Percentiles rank a stretch among this genome's conserved stretches.
These are phyloP conservation scores for Leptoclinus maculatus DNA, from an alignment of 2,797 vertebrate genomes.

Conservation along the genomic window DNA sequence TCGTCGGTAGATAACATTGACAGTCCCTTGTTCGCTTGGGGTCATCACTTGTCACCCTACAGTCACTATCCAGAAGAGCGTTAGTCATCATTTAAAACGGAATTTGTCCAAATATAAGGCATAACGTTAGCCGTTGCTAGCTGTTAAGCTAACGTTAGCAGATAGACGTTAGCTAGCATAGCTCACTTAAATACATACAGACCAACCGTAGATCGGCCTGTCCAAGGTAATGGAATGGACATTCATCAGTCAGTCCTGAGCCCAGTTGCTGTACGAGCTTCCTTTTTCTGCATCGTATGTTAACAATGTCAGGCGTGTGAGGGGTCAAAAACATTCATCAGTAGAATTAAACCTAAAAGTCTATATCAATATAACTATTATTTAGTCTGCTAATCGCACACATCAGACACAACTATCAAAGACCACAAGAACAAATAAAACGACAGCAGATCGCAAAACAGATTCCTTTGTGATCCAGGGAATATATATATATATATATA, in stretches of 20 bases:
- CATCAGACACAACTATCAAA: background rate
- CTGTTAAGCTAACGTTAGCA: background rate
- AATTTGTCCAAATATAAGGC: background rate
- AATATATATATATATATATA: background rate
- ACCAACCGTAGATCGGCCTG: background rate
- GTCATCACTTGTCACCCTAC: background rate
- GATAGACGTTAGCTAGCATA: background rate
- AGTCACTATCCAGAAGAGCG: rapidly evolving
- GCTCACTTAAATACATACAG: background rate
- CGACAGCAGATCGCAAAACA: background rate
- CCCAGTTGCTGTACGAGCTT: background rate
- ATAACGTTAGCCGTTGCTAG: background rate
- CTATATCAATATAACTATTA: background rate
- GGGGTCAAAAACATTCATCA: background rate
- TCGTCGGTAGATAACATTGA: rapidly evolving
- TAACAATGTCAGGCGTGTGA: background rate
- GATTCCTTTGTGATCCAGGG: background rate
- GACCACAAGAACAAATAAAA: background rate
- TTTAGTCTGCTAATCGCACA: background rate
- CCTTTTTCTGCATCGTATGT: background rate
- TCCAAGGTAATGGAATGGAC: background rate
- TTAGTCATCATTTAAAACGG: background rate
- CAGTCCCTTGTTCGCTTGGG: background rate
- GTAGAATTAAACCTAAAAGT: background rate
- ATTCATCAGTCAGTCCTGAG: background rate